A percentile compares a stretch with the other conserved stretches of the same genome.
phyloP scores from a whole-genome alignment of 2,113 vertebrate species.

The Rhea pennata region DNA sequence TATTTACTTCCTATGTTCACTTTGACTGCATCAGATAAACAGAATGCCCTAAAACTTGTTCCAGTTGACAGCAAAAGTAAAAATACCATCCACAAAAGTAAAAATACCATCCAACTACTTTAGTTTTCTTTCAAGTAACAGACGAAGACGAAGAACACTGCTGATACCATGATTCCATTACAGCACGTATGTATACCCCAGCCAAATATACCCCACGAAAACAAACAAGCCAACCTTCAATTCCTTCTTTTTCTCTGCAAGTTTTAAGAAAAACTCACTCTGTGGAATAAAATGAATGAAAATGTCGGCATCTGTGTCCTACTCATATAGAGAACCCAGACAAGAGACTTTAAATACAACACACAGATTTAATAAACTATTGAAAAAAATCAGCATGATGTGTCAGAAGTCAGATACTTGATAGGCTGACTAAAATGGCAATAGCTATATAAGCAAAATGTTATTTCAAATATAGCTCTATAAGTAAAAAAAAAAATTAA shows the following conservation, averaged over 20 bases:
- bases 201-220: neutral
- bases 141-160: neutral
- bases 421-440: neutral
- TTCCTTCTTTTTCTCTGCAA: neutral
- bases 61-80: neutral
- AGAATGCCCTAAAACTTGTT: neutral
- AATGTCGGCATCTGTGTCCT: accelerated
- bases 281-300: neutral
- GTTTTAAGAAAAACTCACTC: neutral
- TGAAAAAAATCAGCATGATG: neutral
- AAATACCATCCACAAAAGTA: neutral
- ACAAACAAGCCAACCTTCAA: neutral
- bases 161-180: neutral
- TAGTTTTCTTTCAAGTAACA: neutral
- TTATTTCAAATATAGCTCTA: neutral
- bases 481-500: neutral
- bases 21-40: neutral
- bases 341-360: neutral
- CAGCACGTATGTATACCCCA: neutral
- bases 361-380: neutral
- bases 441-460: neutral
- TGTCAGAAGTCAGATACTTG: neutral
- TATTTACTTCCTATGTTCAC: neutral
- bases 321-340: neutral
- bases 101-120: neutral